Evolutionary conservation across 2,113 vertebrate genomes (phyloP).

Genomic region (Clarias batrachus): DNA sequence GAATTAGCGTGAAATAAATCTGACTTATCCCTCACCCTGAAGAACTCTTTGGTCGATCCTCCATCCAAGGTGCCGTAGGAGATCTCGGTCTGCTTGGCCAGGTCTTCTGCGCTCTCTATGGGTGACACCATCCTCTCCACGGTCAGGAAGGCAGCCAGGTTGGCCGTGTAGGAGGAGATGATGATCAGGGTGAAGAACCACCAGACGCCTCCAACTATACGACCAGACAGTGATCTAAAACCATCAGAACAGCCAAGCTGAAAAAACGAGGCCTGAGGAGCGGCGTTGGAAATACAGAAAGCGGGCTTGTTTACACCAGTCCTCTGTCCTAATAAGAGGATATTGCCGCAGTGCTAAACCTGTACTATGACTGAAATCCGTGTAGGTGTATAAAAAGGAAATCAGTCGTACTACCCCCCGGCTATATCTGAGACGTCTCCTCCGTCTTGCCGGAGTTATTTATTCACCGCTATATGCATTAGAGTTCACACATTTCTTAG

Average conservation of each 20-base stretch:
- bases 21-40: conserved; percentile 75
- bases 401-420: too few relatives aligned
- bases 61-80: conserved; percentile 92
- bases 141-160: conserved; percentile 96
- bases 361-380: background rate
- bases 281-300: background rate
- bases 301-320: background rate
- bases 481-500: conserved; percentile 10
- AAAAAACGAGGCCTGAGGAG: background rate
- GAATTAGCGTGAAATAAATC: background rate
- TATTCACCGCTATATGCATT: background rate
- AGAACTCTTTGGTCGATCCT: conserved; percentile 96
- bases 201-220: conserved; percentile 89
- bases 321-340: background rate
- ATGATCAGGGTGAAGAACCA: conserved; percentile 98
- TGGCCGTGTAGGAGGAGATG: conserved; percentile 98
- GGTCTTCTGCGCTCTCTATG: conserved; percentile 88
- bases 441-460: background rate
- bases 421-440: background rate
- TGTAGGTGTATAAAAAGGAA: background rate
- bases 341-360: background rate
- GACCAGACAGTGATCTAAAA: conserved; percentile 83
- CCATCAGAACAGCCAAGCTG: background rate
- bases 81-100: conserved; percentile 89
- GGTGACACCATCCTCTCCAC: conserved; percentile 97